Percentiles rank a stretch among this genome's conserved stretches.
Evolutionary conservation across 2,888 invertebrate genomes (phyloP).

Genomic region (Lottia gigantea): DNA sequence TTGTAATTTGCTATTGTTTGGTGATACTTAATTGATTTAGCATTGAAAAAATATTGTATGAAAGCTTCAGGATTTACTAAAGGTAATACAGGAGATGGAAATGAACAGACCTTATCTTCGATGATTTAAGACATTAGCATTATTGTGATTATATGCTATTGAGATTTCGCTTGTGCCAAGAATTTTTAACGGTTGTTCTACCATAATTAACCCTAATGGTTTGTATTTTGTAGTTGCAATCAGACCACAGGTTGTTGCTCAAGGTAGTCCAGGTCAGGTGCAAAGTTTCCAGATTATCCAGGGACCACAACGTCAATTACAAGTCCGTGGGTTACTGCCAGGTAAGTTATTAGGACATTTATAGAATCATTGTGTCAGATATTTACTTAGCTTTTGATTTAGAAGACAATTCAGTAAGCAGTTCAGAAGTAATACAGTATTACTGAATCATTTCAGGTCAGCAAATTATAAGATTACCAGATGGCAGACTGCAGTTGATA

Average conservation of each 20-base stretch:
- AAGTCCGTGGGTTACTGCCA: conserved; percentile 89
- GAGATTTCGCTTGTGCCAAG: too few species aligned
- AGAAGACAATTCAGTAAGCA: neutral
- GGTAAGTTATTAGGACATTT: conserved; percentile 70
- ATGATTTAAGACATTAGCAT: too few species aligned
- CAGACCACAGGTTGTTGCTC: conserved; percentile 41
- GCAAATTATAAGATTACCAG: conserved; percentile 91
- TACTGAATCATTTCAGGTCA: conserved; percentile 71
- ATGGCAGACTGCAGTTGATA: conserved; percentile 89
- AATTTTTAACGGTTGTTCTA: too few species aligned
- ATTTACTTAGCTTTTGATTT: neutral
- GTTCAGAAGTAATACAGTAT: neutral
- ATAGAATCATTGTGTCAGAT: neutral
- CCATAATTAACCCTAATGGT: too few species aligned
- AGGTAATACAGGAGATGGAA: too few species aligned
- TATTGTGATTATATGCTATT: too few species aligned
- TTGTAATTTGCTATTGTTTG: too few species aligned
- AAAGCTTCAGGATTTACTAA: too few species aligned
- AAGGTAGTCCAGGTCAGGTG: conserved; percentile 41
- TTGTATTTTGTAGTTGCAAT: conserved; percentile 35
- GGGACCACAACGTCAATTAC: conserved; percentile 88
- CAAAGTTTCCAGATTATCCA: conserved; percentile 83
- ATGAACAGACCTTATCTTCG: too few species aligned
- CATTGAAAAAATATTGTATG: too few species aligned
- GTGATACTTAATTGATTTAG: too few species aligned